Evolutionary conservation across 2,888 invertebrate genomes (phyloP).

Genomic region (Heliconius ismenius): DNA sequence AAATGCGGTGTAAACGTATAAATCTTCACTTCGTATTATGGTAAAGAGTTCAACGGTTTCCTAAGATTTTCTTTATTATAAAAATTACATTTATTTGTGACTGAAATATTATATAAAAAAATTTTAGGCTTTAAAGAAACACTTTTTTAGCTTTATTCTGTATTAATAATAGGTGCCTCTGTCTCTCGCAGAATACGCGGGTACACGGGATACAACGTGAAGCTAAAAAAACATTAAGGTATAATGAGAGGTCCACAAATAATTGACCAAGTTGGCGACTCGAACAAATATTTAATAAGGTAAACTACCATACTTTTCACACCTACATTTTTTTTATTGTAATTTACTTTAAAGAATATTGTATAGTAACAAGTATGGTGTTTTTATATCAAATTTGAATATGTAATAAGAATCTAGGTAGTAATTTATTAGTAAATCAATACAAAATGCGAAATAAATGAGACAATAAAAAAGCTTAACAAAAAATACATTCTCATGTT

Average conservation of each 20-base stretch:
- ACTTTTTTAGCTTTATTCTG: too few species aligned
- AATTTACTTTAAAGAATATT: not conserved
- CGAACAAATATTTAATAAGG: slow-evolving; percentile 9
- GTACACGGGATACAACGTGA: not conserved
- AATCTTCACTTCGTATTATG: slow-evolving; percentile 19
- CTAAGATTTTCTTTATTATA: not conserved
- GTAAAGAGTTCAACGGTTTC: slow-evolving; percentile 1
- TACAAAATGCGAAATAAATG: not conserved
- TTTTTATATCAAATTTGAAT: not conserved
- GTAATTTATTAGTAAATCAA: not conserved
- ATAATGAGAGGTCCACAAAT: not conserved
- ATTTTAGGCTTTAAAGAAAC: too few species aligned
- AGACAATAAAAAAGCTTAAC: not conserved
- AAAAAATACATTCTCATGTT: too few species aligned
- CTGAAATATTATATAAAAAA: too few species aligned
- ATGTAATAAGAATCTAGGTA: not conserved
- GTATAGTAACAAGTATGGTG: not conserved
- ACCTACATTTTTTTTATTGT: not conserved
- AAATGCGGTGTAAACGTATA: not conserved
- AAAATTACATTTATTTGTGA: not conserved
- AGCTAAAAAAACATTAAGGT: not conserved
- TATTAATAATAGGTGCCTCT: too few species aligned
- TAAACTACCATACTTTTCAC: not conserved
- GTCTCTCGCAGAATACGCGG: too few species aligned
- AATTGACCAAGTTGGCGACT: slow-evolving; percentile 3